A percentile compares a stretch with the other conserved stretches of the same genome.
Conservation (phyloP, 2,113 vertebrate species). For the Cettia cetti region DNA sequence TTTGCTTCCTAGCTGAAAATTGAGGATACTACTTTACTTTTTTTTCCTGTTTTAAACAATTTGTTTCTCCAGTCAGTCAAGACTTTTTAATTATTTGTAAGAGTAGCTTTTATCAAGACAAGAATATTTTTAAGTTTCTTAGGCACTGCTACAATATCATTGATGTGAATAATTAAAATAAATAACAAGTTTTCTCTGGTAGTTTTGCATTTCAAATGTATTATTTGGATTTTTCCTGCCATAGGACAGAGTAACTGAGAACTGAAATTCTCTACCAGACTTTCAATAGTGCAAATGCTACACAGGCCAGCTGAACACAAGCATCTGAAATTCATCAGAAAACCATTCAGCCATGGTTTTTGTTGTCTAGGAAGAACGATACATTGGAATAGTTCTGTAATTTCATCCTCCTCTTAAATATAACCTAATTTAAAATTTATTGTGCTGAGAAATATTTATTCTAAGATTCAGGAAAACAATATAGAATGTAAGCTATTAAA, state of each 20-base stretch:
- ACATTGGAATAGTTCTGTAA: neutral
- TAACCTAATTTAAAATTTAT: slow-evolving; percentile 5
- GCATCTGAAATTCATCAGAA: neutral
- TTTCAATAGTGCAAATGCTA: neutral
- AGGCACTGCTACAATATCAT: neutral
- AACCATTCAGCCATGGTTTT: neutral
- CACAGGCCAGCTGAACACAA: neutral
- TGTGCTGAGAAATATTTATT: slow-evolving; percentile 16
- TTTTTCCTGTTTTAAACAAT: neutral
- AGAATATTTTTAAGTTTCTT: neutral
- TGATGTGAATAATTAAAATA: neutral
- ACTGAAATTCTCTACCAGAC: neutral
- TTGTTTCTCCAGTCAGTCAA: neutral
- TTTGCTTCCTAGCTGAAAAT: neutral
- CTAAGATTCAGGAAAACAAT: neutral
- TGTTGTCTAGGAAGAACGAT: neutral
- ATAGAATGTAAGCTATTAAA: slow-evolving; percentile 1
- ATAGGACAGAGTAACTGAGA: neutral
- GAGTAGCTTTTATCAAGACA: neutral
- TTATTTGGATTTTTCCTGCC: neutral
- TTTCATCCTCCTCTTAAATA: neutral
- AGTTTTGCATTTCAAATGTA: neutral
- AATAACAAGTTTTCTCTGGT: neutral
- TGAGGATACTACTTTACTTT: neutral
- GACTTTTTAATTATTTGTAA: neutral